A percentile compares a stretch with the other conserved stretches of the same genome.
These are phyloP conservation scores for Aphaenogaster rudis DNA, from an alignment of 1,140 invertebrate species.

Conservation along the genomic window DNA sequence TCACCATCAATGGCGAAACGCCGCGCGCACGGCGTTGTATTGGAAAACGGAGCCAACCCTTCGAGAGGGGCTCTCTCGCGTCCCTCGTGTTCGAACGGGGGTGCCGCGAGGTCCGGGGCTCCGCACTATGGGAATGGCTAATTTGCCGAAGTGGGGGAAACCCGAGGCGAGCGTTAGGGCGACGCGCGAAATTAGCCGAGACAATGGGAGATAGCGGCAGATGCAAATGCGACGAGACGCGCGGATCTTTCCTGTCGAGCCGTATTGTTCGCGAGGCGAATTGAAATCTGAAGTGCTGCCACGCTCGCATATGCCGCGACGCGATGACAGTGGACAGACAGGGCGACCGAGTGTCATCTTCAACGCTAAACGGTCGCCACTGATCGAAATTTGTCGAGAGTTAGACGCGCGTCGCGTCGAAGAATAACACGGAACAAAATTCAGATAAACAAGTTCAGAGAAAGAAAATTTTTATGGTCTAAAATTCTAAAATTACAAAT, in stretches of 20 bases:
- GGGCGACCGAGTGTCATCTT: conserved; percentile 58
- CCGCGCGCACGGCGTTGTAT: conserved; percentile 47
- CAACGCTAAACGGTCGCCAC: conserved; percentile 4
- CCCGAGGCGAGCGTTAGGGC: conserved; percentile 68
- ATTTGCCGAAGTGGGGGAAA: conserved; percentile 76
- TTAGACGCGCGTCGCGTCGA: neutral
- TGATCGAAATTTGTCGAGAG: conserved; percentile 58
- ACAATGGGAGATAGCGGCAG: conserved; percentile 83
- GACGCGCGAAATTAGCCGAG: conserved; percentile 85
- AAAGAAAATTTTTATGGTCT: neutral
- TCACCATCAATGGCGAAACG: conserved; percentile 58
- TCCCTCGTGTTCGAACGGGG: neutral
- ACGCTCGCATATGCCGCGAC: conserved; percentile 69
- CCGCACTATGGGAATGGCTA: conserved; percentile 84
- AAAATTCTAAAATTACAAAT: neutral
- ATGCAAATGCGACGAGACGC: conserved; percentile 82
- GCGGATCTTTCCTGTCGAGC: conserved; percentile 74
- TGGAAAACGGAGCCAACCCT: conserved; percentile 71
- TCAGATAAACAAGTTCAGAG: neutral
- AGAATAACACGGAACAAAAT: neutral
- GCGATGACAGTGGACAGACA: conserved; percentile 38
- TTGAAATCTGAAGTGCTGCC: conserved; percentile 81
- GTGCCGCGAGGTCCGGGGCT: conserved; percentile 42
- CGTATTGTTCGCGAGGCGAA: conserved; percentile 77
- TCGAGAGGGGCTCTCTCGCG: neutral